Evolutionary conservation across 2,797 vertebrate genomes (phyloP).

Genomic region (Pelobates cultripes): DNA sequence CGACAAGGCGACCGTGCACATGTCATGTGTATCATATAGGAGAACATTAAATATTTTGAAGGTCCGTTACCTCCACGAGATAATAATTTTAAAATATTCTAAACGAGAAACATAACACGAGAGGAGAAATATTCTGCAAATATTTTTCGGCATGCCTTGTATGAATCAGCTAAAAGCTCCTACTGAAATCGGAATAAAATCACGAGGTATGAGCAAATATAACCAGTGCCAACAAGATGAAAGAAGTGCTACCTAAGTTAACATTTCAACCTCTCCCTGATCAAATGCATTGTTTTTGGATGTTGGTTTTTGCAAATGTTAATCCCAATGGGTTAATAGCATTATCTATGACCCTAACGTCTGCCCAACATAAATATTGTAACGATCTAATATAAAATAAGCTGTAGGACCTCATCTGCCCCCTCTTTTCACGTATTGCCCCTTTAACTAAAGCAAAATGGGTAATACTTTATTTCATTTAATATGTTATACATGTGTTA

Average conservation of each 20-base stretch:
- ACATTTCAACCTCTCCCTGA: conserved; percentile 18
- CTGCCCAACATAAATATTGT: too few species aligned
- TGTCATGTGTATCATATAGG: too few species aligned
- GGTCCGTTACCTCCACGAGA: not conserved
- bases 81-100: not conserved
- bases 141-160: not conserved
- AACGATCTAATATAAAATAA: too few species aligned
- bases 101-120: not conserved
- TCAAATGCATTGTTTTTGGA: not conserved
- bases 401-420: too few species aligned
- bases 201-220: conserved; percentile 9
- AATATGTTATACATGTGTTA: too few species aligned
- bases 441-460: too few species aligned
- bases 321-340: conserved; percentile 2
- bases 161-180: not conserved
- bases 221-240: not conserved
- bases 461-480: too few species aligned
- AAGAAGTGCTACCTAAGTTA: not conserved
- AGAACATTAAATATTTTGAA: too few species aligned
- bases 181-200: not conserved
- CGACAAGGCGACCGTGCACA: too few species aligned
- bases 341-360: too few species aligned
- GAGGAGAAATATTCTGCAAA: too few species aligned
- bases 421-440: too few species aligned
- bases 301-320: not conserved